These are phyloP conservation scores for Myiothlypis chrysogaster DNA, from an alignment of 2,797 vertebrate species.

Conservation along the genomic window DNA sequence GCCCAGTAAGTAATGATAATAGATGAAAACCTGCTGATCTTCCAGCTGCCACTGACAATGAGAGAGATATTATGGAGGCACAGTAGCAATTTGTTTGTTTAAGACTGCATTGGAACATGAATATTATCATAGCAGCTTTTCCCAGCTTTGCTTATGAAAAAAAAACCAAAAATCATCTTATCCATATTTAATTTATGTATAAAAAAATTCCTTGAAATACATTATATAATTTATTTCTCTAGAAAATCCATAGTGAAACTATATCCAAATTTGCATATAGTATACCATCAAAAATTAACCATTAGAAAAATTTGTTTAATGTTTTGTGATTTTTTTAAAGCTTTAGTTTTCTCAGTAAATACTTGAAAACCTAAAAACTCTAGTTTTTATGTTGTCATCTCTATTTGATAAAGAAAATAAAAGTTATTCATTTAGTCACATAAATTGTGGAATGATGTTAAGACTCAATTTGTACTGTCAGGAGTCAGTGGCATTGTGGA, in stretches of 20 bases:
- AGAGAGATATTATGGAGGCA: not conserved
- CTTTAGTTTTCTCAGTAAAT: not conserved
- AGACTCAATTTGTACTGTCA: not conserved
- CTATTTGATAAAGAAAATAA: not conserved
- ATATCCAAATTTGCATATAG: not conserved
- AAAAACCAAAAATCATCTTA: no score
- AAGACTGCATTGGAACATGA: not conserved
- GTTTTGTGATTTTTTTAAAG: not conserved
- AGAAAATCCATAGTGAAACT: not conserved
- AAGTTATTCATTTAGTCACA: not conserved
- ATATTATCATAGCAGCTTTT: not conserved
- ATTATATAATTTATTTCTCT: not conserved
- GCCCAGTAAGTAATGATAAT: constrained; percentile 54
- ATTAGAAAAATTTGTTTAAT: not conserved
- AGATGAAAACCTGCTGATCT: constrained; percentile 50
- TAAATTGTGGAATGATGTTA: not conserved
- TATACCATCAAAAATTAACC: not conserved
- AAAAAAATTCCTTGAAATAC: not conserved
- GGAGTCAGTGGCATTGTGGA: not conserved
- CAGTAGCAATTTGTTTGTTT: constrained; percentile 10
- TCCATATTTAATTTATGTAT: not conserved
- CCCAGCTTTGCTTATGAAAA: not conserved
- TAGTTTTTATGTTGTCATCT: not conserved
- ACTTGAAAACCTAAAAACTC: not conserved
- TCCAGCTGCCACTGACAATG: constrained; percentile 47